Percentiles rank a stretch among this genome's conserved stretches.
Conservation (phyloP, 2,888 invertebrate species). For the Pristionchus fissidentatus region DNA sequence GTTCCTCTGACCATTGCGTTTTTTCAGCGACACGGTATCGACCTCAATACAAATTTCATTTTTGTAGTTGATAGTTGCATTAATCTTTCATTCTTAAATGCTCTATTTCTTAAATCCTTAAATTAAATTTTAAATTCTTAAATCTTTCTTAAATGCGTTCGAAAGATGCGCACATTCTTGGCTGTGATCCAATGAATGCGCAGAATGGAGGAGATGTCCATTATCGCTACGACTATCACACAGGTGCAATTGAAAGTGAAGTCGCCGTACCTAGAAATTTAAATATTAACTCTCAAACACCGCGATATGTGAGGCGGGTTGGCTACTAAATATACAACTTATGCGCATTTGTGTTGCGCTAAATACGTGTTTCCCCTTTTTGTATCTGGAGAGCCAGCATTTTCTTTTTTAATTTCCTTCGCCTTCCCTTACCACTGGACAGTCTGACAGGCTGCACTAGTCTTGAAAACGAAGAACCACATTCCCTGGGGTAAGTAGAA, state of each 20-base stretch:
- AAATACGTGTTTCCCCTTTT: no score
- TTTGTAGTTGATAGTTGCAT: no score
- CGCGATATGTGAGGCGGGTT: no score
- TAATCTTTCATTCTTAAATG: no score
- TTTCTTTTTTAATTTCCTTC: neutral
- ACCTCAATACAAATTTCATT: no score
- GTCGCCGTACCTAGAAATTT: neutral
- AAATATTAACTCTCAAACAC: neutral
- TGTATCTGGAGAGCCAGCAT: no score
- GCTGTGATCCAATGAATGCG: neutral
- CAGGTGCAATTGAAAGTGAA: neutral
- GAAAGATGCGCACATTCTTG: neutral
- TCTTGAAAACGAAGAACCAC: neutral
- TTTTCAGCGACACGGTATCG: neutral
- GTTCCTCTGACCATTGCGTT: neutral
- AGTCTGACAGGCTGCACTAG: neutral
- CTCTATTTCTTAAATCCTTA: no score
- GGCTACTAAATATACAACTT: no score
- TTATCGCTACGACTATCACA: neutral
- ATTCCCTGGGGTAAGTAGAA: neutral
- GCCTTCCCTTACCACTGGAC: neutral
- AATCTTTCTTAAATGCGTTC: neutral
- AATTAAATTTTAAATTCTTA: neutral
- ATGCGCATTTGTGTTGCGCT: no score
- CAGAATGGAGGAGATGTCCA: neutral